A percentile compares a stretch with the other conserved stretches of the same genome.
Conservation (phyloP, 92 coral and sea anemone genomes). For the Plumapathes pennacea region DNA sequence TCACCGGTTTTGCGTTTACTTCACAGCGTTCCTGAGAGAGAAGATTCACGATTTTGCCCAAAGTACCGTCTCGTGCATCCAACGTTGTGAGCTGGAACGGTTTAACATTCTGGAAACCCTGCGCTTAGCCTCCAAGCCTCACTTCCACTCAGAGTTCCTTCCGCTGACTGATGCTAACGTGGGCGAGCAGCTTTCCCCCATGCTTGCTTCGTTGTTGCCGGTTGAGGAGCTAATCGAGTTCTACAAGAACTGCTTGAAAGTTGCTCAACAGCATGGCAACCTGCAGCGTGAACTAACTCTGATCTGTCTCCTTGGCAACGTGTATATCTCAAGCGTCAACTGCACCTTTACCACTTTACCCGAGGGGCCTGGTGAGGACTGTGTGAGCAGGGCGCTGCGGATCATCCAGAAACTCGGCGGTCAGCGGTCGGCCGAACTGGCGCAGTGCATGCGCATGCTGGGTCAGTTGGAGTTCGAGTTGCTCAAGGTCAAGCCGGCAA, state of each 20-base stretch:
- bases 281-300: slow-evolving; percentile 17
- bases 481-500: not conserved
- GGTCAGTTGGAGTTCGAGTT: slow-evolving; percentile 19
- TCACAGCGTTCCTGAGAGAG: slow-evolving; percentile 3
- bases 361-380: slow-evolving; percentile 19
- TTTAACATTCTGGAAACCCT: slow-evolving; percentile 24
- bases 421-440: slow-evolving; percentile 5
- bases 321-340: slow-evolving; percentile 34
- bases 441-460: slow-evolving; percentile 12
- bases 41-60: slow-evolving; percentile 3
- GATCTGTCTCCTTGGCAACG: slow-evolving; percentile 14
- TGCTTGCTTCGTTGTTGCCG: slow-evolving; percentile 11
- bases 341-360: slow-evolving; percentile 26
- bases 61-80: slow-evolving; percentile 4
- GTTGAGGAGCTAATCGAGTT: slow-evolving; percentile 25
- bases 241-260: slow-evolving; percentile 8
- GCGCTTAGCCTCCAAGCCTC: slow-evolving; percentile 6
- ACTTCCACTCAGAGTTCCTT: slow-evolving; percentile 4
- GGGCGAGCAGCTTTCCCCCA: slow-evolving; percentile 9
- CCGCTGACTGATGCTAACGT: slow-evolving; percentile 6
- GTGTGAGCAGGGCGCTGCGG: slow-evolving; percentile 11
- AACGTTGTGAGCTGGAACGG: slow-evolving; percentile 18
- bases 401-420: slow-evolving; percentile 4
- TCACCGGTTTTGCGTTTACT: slow-evolving; percentile 28
- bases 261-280: slow-evolving; percentile 23